Evolutionary conservation across 2,888 invertebrate genomes (phyloP), one percentile per base, ranked within the genome.

Genomic region (Timandra comae): DNA sequence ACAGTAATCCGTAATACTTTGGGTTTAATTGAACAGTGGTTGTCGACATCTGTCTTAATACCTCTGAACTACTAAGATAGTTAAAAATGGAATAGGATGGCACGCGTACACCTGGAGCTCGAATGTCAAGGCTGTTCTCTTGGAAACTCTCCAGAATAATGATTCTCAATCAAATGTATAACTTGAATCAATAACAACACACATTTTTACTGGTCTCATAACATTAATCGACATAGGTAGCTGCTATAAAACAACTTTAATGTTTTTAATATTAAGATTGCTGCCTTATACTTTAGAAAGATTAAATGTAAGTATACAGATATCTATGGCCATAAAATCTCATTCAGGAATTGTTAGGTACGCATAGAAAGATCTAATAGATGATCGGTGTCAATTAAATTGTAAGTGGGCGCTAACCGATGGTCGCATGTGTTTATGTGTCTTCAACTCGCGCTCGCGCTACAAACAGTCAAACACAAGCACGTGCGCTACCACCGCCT

Each of bases 381-480:
- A n/a, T n/a, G n/a, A 16, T 16, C 16, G 16, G 66, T 67, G 68
- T 63, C 70, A 69, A 63, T 61, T 62, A 63, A 56, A 60, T 62
- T 49, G 57, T 61, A 52, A 60, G 59, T 58, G 53, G 56, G 44
- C 49, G 54, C 59, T 59, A 56, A 56, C 63, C 61, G 58, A 48
- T 48, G 56, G 64, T 64, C 69, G 68, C 71, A 70, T 77, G 79
- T 77, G 78, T 76, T 70, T 77, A 78, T 77, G 78, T 76, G 72
- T 72, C 49, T 41, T 65, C 49, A 16, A 16, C 16, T 16, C 16
- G 54, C 63, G 68, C 61, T 60, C 68, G 68, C 72, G 74, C 71
- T 71, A 78, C 81, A 80, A 79, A 80, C 81, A 82, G 71, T 78
- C 81, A 80, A 79, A 80, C 81, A 82, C 81, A 75, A 76, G 79